Percentiles rank a stretch among this genome's conserved stretches.
Conservation (phyloP, 37 sponge, comb jelly and placozoan genomes). For the Beroe ovata region DNA sequence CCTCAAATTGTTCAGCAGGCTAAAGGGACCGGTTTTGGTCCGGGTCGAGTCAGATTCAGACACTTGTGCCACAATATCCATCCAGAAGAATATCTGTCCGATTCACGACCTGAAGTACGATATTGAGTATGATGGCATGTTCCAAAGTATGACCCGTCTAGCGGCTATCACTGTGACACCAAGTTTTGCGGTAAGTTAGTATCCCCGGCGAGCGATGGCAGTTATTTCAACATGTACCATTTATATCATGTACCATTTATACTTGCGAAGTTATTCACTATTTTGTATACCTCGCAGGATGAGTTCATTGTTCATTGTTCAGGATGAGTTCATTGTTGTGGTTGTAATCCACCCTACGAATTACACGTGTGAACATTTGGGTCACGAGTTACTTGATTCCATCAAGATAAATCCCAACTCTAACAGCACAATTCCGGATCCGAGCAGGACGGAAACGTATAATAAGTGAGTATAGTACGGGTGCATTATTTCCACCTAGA, state of each 20-base stretch:
- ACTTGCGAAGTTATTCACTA: too few species aligned
- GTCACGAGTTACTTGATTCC: constrained; percentile 16
- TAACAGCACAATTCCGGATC: too few species aligned
- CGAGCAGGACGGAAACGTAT: too few species aligned
- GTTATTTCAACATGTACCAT: too few species aligned
- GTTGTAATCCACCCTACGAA: constrained; percentile 46
- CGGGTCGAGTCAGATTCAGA: constrained; percentile 15
- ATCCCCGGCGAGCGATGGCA: too few species aligned
- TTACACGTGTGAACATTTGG: constrained; percentile 47
- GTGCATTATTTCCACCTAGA: too few species aligned
- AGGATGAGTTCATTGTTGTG: constrained; percentile 58
- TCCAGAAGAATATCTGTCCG: constrained; percentile 69
- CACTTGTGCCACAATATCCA: constrained; percentile 57
- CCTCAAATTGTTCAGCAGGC: constrained; percentile 8
- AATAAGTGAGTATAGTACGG: too few species aligned
- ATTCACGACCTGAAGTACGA: constrained; percentile 70
- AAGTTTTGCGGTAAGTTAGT: too few species aligned
- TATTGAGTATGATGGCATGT: constrained; percentile 71
- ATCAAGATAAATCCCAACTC: constrained; percentile 2
- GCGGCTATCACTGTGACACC: constrained; percentile 72
- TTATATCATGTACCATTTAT: too few species aligned
- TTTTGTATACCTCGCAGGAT: too few species aligned
- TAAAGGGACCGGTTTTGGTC: constrained; percentile 53
- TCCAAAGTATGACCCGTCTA: constrained; percentile 71
- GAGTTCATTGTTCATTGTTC: too few species aligned